A percentile compares a stretch with the other conserved stretches of the same genome.
Evolutionary conservation across 1,140 invertebrate genomes (phyloP).

Genomic region (Amyelois transitella): DNA sequence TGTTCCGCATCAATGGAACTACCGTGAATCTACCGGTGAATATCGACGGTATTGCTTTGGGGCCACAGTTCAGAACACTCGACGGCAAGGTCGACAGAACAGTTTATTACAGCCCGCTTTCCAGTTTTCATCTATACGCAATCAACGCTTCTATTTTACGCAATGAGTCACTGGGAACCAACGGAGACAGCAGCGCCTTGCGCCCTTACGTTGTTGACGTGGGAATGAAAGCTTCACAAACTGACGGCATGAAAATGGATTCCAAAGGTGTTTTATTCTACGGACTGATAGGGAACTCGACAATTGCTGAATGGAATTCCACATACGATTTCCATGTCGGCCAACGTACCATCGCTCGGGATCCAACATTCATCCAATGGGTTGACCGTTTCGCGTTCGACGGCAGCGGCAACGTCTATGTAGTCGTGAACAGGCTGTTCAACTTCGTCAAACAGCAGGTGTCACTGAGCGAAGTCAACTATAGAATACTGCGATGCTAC

Average conservation of each 20-base stretch:
- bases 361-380: constrained; percentile 81
- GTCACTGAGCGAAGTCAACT: constrained; percentile 74
- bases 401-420: constrained; percentile 77
- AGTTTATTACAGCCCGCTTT: constrained; percentile 79
- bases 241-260: constrained; percentile 83
- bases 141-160: constrained; percentile 75
- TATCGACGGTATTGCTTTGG: constrained; percentile 81
- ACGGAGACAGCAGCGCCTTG: constrained; percentile 34
- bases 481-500: constrained; percentile 75
- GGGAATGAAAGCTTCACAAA: constrained; percentile 78
- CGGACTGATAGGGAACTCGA: constrained; percentile 78
- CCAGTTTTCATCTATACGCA: constrained; percentile 78
- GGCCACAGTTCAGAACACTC: constrained; percentile 65
- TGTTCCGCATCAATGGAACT: constrained; percentile 76
- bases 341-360: constrained; percentile 78
- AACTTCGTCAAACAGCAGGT: constrained; percentile 76
- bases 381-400: constrained; percentile 82
- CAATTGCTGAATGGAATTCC: constrained; percentile 79
- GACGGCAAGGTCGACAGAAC: constrained; percentile 63
- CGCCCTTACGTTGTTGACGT: constrained; percentile 70
- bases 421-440: constrained; percentile 79
- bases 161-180: constrained; percentile 63
- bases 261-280: constrained; percentile 78
- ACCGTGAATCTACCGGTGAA: constrained; percentile 72
- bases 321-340: constrained; percentile 64